Evolutionary conservation across 1,140 invertebrate species (phyloP).

Genomic region (Ganaspis sp.): DNA sequence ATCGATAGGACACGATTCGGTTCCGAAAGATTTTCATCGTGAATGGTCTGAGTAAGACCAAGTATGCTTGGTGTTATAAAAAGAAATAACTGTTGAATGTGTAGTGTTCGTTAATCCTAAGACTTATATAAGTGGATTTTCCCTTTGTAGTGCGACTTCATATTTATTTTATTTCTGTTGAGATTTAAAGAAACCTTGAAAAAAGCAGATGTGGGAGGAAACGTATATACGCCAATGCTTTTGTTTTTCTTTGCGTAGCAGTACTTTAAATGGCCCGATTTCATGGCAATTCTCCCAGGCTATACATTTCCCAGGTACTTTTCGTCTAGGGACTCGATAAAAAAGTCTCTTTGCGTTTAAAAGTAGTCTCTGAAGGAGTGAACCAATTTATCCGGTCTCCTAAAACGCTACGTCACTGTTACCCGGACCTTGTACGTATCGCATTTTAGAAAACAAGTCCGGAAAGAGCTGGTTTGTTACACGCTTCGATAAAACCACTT

Average conservation of each 20-base stretch:
- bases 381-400: slow-evolving; percentile 22
- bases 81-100: no score
- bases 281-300: slow-evolving; percentile 15
- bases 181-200: background rate
- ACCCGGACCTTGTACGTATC: background rate
- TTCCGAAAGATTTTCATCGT: no score
- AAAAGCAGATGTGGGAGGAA: background rate
- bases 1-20: no score
- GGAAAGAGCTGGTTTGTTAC: background rate
- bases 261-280: slow-evolving; percentile 17
- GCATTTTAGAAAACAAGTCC: background rate
- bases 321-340: slow-evolving; percentile 5
- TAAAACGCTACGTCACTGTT: slow-evolving; percentile 26
- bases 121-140: background rate
- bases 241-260: background rate
- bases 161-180: background rate
- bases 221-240: background rate
- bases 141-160: background rate
- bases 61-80: no score
- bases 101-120: no score
- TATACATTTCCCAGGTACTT: slow-evolving; percentile 12
- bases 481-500: background rate
- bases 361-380: slow-evolving; percentile 5
- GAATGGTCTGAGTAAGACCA: no score
- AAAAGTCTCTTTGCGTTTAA: slow-evolving; percentile 29